phyloP scores from a whole-genome alignment of 2,113 vertebrate species.

The Nerophis ophidion region DNA sequence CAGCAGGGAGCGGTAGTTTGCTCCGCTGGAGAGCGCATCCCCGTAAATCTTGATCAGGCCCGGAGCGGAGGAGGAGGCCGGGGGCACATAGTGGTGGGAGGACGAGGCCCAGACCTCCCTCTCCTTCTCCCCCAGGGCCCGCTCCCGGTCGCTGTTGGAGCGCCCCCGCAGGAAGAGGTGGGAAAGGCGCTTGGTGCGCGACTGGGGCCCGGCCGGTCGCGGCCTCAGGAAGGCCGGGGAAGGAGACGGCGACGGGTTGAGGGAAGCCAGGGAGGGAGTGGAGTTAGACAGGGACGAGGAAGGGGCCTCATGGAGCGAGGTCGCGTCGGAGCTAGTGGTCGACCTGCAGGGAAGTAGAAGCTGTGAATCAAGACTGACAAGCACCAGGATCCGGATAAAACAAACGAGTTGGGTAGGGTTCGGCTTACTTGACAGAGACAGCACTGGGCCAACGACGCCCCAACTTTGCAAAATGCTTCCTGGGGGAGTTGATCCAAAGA shows the following conservation, averaged over 20 bases:
- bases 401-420: conserved; percentile 13
- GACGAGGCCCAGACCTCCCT: conserved; percentile 78
- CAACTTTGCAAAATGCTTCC: conserved; percentile 88
- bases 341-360: conserved; percentile 62
- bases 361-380: conserved; percentile 60
- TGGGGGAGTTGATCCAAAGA: conserved; percentile 90
- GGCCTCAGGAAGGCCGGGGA: conserved; percentile 73
- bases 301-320: conserved; percentile 70
- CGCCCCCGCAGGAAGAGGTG: conserved; percentile 81
- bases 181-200: conserved; percentile 85
- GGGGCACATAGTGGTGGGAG: conserved; percentile 72
- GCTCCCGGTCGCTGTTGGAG: conserved; percentile 74
- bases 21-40: conserved; percentile 73
- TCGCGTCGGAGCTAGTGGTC: conserved; percentile 73
- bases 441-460: conserved; percentile 87
- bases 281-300: conserved; percentile 70
- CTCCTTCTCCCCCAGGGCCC: conserved; percentile 68
- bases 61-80: conserved; percentile 69
- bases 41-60: conserved; percentile 79
- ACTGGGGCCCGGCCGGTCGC: conserved; percentile 64
- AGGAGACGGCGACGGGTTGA: conserved; percentile 62
- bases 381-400: conserved; percentile 52
- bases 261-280: conserved; percentile 69
- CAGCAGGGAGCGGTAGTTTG: conserved; percentile 77
- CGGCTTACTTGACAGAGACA: conserved; percentile 83